A percentile compares a stretch with the other conserved stretches of the same genome.
These are phyloP conservation scores for Netelia fuscicornis DNA, from an alignment of 2,888 invertebrate genomes.

Conservation along the genomic window DNA sequence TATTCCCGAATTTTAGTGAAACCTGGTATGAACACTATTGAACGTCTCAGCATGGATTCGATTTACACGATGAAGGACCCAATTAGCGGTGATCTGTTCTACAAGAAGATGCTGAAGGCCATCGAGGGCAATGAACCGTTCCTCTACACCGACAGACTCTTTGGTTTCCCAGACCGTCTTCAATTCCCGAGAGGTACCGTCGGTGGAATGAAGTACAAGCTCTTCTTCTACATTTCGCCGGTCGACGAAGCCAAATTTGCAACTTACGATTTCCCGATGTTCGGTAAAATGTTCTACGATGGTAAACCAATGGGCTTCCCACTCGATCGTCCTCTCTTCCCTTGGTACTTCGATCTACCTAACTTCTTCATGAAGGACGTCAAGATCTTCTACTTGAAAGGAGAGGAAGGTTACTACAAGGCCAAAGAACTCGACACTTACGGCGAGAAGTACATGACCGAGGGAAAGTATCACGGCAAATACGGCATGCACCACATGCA, in stretches of 20 bases:
- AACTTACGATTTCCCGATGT: conserved; percentile 85
- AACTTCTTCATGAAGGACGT: conserved; percentile 88
- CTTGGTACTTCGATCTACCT: conserved; percentile 85
- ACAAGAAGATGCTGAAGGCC: conserved; percentile 79
- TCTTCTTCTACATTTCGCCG: conserved; percentile 88
- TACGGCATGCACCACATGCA: conserved; percentile 48
- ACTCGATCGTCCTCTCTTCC: conserved; percentile 86
- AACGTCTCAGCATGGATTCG: conserved; percentile 79
- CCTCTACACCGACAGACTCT: conserved; percentile 77
- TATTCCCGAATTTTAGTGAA: conserved; percentile 75
- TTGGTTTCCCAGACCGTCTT: conserved; percentile 87
- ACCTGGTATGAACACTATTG: conserved; percentile 80
- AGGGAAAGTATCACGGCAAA: conserved; percentile 45
- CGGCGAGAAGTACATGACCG: conserved; percentile 52
- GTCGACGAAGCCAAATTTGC: conserved; percentile 85
- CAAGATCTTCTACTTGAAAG: conserved; percentile 86
- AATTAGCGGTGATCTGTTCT: conserved; percentile 76
- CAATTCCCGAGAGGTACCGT: conserved; percentile 88
- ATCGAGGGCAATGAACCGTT: conserved; percentile 80
- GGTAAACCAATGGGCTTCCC: conserved; percentile 87
- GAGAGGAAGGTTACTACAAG: conserved; percentile 69
- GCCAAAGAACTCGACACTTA: conserved; percentile 42
- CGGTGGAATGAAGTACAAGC: conserved; percentile 88
- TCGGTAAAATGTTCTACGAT: conserved; percentile 84
- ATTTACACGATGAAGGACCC: conserved; percentile 75